phyloP scores from a whole-genome alignment of 23 tunicate species.

The Halocynthia roretzi region DNA sequence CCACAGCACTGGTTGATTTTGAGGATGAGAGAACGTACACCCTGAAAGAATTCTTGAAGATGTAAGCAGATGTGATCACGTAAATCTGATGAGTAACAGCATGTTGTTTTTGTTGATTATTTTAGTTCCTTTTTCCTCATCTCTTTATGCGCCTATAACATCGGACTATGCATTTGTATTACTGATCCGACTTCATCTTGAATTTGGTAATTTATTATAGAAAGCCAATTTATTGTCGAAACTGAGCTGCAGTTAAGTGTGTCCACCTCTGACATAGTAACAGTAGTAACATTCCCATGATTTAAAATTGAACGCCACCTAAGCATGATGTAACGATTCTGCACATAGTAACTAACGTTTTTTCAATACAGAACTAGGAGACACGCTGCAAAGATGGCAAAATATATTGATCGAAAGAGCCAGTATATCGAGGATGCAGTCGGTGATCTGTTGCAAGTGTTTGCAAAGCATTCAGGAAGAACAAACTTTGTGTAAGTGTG shows the following conservation, averaged over 20 bases:
- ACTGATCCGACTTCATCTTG: too few relatives aligned
- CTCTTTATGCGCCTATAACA: too few relatives aligned
- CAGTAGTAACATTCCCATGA: too few relatives aligned
- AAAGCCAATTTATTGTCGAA: too few relatives aligned
- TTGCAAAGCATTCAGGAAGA: slow-evolving; percentile 87
- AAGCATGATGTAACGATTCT: too few relatives aligned
- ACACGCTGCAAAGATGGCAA: slow-evolving; percentile 58
- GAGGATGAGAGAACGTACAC: slow-evolving; percentile 68
- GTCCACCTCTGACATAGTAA: too few relatives aligned
- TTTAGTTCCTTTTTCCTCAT: neutral
- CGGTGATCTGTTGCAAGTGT: slow-evolving; percentile 70
- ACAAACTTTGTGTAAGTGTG: slow-evolving; percentile 55
- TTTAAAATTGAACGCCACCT: too few relatives aligned
- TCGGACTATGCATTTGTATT: too few relatives aligned
- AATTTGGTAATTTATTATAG: too few relatives aligned
- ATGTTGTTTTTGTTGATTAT: neutral
- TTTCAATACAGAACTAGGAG: slow-evolving; percentile 40
- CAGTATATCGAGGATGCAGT: slow-evolving; percentile 77
- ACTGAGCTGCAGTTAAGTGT: too few relatives aligned
- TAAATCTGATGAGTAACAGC: neutral
- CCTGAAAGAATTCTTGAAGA: slow-evolving; percentile 27
- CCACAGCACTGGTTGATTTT: slow-evolving; percentile 56
- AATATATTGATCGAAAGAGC: slow-evolving; percentile 68
- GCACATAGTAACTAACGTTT: neutral
- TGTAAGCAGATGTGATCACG: slow-evolving; percentile 10